Base-by-base conservation (phyloP, 1,140 invertebrate genomes). In the Diabrotica undecimpunctata region DNA sequence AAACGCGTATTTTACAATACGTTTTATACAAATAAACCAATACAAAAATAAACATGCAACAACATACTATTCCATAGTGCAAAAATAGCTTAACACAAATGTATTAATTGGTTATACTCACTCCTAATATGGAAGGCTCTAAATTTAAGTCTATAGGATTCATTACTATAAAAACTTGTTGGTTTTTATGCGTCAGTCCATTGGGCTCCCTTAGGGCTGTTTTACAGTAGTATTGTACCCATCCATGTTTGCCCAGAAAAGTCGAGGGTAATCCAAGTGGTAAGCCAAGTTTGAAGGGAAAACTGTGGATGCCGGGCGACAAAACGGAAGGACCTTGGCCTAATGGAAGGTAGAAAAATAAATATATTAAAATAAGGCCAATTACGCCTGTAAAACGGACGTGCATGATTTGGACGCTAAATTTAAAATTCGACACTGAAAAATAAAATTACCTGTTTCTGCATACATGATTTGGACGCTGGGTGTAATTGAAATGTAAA, bases 121-220 rank as follows among this genome's bases (percentile, higher is more conserved):
- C 94, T 75, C 92, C 86, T 66, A 97, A 81, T 69, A 94, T 88
- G 3, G 92, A 87, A 38, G 93, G 93, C 75, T 96, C 94, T 74
- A 95, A 81, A 80, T 96, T 96, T 65, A 97, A 82, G 81, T 97
- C 94, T 64, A 97, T 95, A 0, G 94, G 94, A 79, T 94, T 96
- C 93, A 97, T 96, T 0, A 97, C 93, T 71, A 97, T 95, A 78
- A 97, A 97, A 7, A 96, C 94, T 82, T 96, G 94, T 79, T 97
- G 94, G 78, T 96, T 96, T 81, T 97, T 96, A 77, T 97, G 94
- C 5, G 92, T 92, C 9, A 97, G 81, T 3, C 94, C 94, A 70
- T 92, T 93, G 2, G 92, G 91, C 78, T 96, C 94, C 57, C 93
- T 83, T 0, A 96, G 81, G 2, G 94, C 94, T 6, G 94, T 92